These are phyloP conservation scores for Campylomormyrus numenius DNA, from an alignment of 2,113 vertebrate genomes.

Conservation along the genomic window DNA sequence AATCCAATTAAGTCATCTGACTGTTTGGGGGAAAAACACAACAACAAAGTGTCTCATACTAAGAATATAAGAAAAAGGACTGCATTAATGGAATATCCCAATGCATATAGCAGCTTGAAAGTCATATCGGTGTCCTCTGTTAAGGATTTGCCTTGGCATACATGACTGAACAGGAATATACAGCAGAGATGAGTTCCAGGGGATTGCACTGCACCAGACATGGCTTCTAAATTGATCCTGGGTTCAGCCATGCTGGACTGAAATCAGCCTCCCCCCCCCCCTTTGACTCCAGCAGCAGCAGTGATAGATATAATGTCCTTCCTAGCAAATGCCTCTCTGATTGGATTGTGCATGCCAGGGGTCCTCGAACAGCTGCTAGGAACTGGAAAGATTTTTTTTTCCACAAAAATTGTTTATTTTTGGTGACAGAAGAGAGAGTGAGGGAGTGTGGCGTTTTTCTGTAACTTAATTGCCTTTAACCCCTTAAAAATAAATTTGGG, in stretches of 20 bases:
- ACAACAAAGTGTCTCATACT: not conserved
- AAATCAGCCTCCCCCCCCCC: not conserved
- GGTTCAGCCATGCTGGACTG: constrained; percentile 4
- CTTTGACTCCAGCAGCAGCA: not conserved
- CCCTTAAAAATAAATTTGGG: not conserved
- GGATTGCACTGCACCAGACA: constrained; percentile 12
- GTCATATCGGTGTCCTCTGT: not conserved
- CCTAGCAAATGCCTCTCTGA: constrained; percentile 17
- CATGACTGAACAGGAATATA: constrained; percentile 10
- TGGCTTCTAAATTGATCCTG: constrained; percentile 13
- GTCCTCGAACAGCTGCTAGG: constrained; percentile 14
- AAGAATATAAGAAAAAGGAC: not conserved
- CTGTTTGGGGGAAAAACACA: not conserved
- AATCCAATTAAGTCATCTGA: not conserved
- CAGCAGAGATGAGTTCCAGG: constrained; percentile 6
- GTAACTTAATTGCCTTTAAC: not conserved
- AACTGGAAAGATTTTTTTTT: not conserved
- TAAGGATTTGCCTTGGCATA: constrained; percentile 15
- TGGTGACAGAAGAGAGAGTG: not conserved
- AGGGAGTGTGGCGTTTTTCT: not conserved
- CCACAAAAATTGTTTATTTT: not conserved
- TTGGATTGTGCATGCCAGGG: constrained; percentile 5
- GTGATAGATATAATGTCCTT: constrained; percentile 18
- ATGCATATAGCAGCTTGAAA: not conserved
- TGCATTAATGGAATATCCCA: not conserved